Evolutionary conservation across 2,113 vertebrate species (phyloP).

Genomic region (Pao palembangensis): DNA sequence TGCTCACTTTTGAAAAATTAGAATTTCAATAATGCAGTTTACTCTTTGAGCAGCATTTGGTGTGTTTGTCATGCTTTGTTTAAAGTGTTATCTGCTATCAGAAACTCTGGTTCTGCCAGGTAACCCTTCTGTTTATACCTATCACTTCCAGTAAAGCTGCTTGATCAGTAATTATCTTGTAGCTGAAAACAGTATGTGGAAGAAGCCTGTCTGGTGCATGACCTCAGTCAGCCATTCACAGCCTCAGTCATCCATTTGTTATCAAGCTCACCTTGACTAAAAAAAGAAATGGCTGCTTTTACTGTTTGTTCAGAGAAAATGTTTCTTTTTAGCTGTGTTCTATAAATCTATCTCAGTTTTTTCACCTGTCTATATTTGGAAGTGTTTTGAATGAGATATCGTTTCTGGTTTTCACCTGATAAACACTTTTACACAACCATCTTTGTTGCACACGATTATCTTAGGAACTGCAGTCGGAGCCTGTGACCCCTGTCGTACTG

Average conservation of each 20-base stretch:
- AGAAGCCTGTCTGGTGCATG: constrained; percentile 27
- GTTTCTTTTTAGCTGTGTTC: no score
- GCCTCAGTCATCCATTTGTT: constrained; percentile 27
- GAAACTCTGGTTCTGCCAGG: background rate
- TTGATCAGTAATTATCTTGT: constrained; percentile 39
- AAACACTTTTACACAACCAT: constrained; percentile 41
- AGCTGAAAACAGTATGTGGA: constrained; percentile 8
- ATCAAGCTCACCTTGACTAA: background rate
- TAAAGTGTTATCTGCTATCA: background rate
- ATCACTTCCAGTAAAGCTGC: constrained; percentile 35
- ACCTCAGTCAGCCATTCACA: constrained; percentile 23
- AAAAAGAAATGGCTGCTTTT: background rate
- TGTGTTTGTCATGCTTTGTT: no score
- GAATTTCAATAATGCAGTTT: no score
- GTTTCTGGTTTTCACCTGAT: constrained; percentile 48
- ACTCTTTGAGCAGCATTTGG: no score
- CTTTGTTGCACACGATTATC: constrained; percentile 53
- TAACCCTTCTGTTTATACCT: background rate
- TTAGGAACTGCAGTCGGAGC: constrained; percentile 40
- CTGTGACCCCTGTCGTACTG: constrained; percentile 47
- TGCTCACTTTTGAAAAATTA: background rate
- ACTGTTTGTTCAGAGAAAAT: no score
- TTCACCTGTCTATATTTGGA: constrained; percentile 12
- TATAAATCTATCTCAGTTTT: constrained; percentile 1
- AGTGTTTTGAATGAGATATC: constrained; percentile 42